Evolutionary conservation across 2,113 vertebrate genomes (phyloP).

Genomic region (Pluvialis apricaria): DNA sequence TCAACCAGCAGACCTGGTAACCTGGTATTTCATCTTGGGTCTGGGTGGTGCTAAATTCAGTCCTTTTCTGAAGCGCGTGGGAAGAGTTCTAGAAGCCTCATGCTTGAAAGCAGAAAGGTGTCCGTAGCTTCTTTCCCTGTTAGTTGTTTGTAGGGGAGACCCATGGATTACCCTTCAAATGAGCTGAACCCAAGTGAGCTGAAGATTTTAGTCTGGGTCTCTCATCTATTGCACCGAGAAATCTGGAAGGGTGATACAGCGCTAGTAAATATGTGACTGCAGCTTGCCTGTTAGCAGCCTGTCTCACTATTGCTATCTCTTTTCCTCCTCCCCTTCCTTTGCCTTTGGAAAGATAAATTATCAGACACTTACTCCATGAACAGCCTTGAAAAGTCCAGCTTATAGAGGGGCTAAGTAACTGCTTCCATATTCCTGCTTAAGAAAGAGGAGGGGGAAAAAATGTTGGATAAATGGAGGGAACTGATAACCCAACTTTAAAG

Average conservation of each 20-base stretch:
- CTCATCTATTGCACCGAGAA: not conserved
- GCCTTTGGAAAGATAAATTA: not conserved
- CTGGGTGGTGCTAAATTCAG: not conserved
- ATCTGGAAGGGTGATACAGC: not conserved
- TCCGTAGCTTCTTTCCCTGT: rapidly evolving
- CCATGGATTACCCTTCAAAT: not conserved
- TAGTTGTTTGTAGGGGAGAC: not conserved
- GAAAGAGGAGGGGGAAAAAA: not conserved
- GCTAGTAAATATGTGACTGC: not conserved
- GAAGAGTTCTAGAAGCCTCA: not conserved
- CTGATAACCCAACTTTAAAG: not conserved
- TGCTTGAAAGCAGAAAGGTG: not conserved
- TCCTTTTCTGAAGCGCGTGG: not conserved
- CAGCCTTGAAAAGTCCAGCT: not conserved
- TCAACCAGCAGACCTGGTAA: not conserved
- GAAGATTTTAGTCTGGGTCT: not conserved
- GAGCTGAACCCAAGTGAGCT: not conserved
- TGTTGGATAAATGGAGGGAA: not conserved
- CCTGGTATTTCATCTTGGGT: not conserved
- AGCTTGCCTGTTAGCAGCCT: not conserved
- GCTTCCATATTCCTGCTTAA: not conserved
- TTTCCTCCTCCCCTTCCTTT: not conserved
- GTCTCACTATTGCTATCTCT: not conserved
- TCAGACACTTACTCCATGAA: not conserved
- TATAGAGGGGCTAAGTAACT: not conserved